These are phyloP conservation scores for Cephalopterus ornatus DNA, from an alignment of 2,113 vertebrate species.

Conservation along the genomic window DNA sequence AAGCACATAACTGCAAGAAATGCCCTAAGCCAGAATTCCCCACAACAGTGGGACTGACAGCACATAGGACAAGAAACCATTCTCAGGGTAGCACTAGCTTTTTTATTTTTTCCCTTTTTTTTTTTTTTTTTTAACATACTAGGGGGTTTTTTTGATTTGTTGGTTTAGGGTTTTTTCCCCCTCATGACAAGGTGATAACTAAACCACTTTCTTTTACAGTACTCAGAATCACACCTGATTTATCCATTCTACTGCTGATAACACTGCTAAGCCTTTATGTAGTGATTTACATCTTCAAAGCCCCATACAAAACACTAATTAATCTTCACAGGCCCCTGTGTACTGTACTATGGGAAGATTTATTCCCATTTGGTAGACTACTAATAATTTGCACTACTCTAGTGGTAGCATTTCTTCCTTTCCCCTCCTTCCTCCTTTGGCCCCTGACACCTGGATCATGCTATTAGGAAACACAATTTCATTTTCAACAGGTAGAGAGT, in stretches of 20 bases:
- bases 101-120: not conserved
- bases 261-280: not conserved
- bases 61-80: not conserved
- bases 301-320: slow-evolving; percentile 43
- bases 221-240: not conserved
- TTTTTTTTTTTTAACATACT: not conserved
- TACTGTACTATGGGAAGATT: not conserved
- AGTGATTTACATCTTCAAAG: slow-evolving; percentile 56
- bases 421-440: not conserved
- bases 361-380: slow-evolving; percentile 23
- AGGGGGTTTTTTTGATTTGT: not conserved
- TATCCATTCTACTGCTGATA: slow-evolving; percentile 22
- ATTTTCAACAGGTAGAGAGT: not conserved
- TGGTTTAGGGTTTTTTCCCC: not conserved
- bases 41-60: not conserved
- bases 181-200: not conserved
- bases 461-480: not conserved
- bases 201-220: not conserved
- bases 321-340: slow-evolving; percentile 28
- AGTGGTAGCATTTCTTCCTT: not conserved
- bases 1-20: slow-evolving; percentile 39
- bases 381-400: not conserved
- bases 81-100: not conserved
- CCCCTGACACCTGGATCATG: not conserved
- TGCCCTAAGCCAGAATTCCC: not conserved